phyloP scores from a whole-genome alignment of 1,140 invertebrate genomes.

The Trinorchestia longiramus region DNA sequence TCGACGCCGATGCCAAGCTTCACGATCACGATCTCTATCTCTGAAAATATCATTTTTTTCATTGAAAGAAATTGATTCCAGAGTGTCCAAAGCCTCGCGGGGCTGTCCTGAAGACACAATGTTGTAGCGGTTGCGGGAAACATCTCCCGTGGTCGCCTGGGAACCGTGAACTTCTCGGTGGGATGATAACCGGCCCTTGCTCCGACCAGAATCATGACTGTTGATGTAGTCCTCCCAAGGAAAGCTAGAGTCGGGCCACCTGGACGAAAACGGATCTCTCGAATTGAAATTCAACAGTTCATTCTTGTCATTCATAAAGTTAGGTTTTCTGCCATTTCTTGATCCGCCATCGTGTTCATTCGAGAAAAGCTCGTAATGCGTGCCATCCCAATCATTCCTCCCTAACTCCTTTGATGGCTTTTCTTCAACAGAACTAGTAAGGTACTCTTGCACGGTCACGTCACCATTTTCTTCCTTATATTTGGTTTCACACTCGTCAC shows the following conservation, averaged over 20 bases:
- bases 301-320: background rate
- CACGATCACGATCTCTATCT: background rate
- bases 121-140: background rate
- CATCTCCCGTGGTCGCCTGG: background rate
- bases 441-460: background rate
- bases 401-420: background rate
- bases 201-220: background rate
- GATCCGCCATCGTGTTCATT: background rate
- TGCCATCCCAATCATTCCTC: background rate
- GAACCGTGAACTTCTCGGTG: background rate
- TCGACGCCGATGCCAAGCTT: background rate
- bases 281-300: background rate
- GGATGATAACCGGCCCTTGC: background rate
- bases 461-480: constrained; percentile 68
- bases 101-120: background rate
- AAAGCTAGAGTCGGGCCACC: background rate
- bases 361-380: constrained; percentile 18
- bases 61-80: background rate
- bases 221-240: background rate
- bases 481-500: constrained; percentile 83
- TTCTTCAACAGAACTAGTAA: constrained; percentile 52
- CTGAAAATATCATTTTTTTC: background rate
- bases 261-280: background rate
- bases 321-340: background rate
- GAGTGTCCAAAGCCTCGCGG: background rate